Conservation (phyloP, 2,888 invertebrate species). For the Ephialtes manifestator region DNA sequence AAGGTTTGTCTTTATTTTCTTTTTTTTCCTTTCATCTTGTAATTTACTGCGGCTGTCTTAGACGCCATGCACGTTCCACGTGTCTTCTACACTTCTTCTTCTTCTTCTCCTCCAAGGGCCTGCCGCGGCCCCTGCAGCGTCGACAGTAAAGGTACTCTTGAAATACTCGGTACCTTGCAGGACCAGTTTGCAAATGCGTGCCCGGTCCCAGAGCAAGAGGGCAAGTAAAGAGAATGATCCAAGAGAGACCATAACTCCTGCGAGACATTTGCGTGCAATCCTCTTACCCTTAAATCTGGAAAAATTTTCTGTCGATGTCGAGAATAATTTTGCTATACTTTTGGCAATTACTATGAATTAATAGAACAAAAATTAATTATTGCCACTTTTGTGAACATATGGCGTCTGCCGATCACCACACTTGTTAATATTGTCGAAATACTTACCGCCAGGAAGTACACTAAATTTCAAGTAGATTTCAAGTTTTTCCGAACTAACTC, state of each 20-base stretch:
- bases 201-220: slow-evolving; percentile 38
- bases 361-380: neutral
- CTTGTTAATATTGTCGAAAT: neutral
- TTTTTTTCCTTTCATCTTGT: slow-evolving; percentile 12
- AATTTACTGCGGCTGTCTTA: slow-evolving; percentile 37
- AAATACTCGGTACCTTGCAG: slow-evolving; percentile 58
- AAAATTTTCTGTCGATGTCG: neutral
- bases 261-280: slow-evolving; percentile 72
- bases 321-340: slow-evolving; percentile 16
- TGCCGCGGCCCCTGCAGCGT: slow-evolving; percentile 25
- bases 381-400: too few species aligned
- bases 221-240: slow-evolving; percentile 41
- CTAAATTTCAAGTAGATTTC: too few species aligned
- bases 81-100: slow-evolving; percentile 30
- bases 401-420: neutral
- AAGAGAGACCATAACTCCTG: slow-evolving; percentile 71
- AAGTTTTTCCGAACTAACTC: too few species aligned
- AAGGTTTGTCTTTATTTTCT: neutral
- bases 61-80: slow-evolving; percentile 20
- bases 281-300: slow-evolving; percentile 53
- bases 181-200: slow-evolving; percentile 77
- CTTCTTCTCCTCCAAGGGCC: slow-evolving; percentile 24
- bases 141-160: slow-evolving; percentile 40
- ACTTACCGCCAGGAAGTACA: too few species aligned
- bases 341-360: neutral